These are phyloP conservation scores for Chlorops oryzae DNA, from an alignment of 1,140 invertebrate species.

Conservation along the genomic window DNA sequence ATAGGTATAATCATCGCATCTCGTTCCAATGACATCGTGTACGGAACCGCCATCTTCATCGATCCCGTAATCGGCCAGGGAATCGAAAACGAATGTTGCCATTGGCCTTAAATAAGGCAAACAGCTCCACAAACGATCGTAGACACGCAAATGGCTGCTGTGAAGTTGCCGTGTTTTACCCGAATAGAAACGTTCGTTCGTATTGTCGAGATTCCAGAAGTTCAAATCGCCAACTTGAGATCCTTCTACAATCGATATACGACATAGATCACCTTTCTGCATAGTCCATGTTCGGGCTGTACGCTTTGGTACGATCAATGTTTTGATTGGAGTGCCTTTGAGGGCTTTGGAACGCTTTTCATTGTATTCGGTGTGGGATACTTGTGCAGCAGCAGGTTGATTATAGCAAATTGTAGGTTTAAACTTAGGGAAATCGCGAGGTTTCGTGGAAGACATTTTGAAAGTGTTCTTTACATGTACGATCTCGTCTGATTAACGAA, in stretches of 20 bases:
- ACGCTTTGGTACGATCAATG: conserved; percentile 44
- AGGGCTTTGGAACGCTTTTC: conserved; percentile 35
- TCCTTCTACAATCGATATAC: conserved; percentile 45
- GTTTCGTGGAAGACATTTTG: no score
- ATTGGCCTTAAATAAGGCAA: conserved; percentile 50
- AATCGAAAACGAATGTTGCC: conserved; percentile 51
- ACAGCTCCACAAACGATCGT: conserved; percentile 50
- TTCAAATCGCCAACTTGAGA: conserved; percentile 51
- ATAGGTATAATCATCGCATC: conserved; percentile 52
- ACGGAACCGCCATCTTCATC: conserved; percentile 50
- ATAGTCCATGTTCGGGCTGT: conserved; percentile 46
- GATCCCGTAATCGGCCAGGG: conserved; percentile 47
- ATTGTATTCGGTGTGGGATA: conserved; percentile 40
- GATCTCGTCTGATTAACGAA: no score
- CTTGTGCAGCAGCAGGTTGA: conserved; percentile 35
- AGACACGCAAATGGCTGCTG: conserved; percentile 45
- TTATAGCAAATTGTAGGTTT: conserved; percentile 45
- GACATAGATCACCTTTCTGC: conserved; percentile 44
- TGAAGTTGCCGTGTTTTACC: conserved; percentile 52
- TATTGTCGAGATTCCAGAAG: conserved; percentile 50
- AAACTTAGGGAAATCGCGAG: conserved; percentile 28
- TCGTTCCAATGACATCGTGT: conserved; percentile 51
- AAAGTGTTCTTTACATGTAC: no score
- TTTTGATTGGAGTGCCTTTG: conserved; percentile 31
- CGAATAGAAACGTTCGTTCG: conserved; percentile 49